A percentile compares a stretch with the other conserved stretches of the same genome.
Evolutionary conservation across 2,888 invertebrate species (phyloP).

Genomic region (Anorthoa munda): DNA sequence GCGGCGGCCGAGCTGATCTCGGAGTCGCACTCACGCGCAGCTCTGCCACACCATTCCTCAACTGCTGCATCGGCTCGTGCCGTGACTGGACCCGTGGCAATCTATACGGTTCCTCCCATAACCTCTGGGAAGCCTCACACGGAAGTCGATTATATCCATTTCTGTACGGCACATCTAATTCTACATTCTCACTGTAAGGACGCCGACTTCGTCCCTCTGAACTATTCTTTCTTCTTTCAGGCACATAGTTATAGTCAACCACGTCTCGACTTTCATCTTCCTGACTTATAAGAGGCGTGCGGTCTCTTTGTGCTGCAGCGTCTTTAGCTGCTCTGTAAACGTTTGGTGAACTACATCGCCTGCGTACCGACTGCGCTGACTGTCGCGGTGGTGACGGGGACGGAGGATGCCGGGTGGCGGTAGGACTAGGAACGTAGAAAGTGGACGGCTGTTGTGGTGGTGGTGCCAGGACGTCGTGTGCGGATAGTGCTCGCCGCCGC

Average conservation of each 20-base stretch:
- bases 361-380: constrained; percentile 78
- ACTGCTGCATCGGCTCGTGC: constrained; percentile 85
- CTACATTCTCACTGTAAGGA: constrained; percentile 88
- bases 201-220: constrained; percentile 81
- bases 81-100: constrained; percentile 84
- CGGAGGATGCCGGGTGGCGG: constrained; percentile 85
- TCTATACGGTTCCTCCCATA: constrained; percentile 88
- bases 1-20: constrained; percentile 83
- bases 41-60: constrained; percentile 85
- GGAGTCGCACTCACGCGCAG: constrained; percentile 86
- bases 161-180: constrained; percentile 83
- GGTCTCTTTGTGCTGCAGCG: constrained; percentile 77
- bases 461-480: constrained; percentile 92
- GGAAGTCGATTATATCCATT: constrained; percentile 84
- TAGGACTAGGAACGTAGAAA: constrained; percentile 94
- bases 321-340: constrained; percentile 82
- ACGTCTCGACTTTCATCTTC: constrained; percentile 86
- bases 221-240: constrained; percentile 81
- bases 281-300: constrained; percentile 80
- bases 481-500: constrained; percentile 92
- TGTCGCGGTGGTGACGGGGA: constrained; percentile 85
- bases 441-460: constrained; percentile 91
- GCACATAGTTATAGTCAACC: constrained; percentile 81
- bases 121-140: constrained; percentile 77
- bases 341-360: constrained; percentile 88